phyloP scores from a whole-genome alignment of 1,140 invertebrate species.

The Leptonema lineaticorne region DNA sequence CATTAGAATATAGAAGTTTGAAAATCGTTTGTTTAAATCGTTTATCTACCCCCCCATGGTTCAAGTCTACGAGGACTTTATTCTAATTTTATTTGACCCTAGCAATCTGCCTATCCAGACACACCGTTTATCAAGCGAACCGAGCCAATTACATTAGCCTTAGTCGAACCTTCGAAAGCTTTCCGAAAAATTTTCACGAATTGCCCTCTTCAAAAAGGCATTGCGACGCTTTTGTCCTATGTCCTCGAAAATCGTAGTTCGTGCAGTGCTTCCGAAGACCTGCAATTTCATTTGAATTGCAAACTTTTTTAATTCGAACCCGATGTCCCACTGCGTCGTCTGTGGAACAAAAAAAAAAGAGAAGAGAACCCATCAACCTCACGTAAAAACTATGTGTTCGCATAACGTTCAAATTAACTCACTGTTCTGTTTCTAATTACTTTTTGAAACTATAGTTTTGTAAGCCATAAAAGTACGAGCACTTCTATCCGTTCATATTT shows the following conservation, averaged over 20 bases:
- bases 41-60: too few relatives aligned
- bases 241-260: background rate
- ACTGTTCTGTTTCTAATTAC: too few relatives aligned
- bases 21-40: too few relatives aligned
- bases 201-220: background rate
- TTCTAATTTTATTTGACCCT: constrained; percentile 26
- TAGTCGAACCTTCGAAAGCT: background rate
- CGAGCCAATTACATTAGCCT: constrained; percentile 28
- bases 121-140: constrained; percentile 22
- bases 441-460: too few relatives aligned
- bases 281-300: constrained; percentile 17
- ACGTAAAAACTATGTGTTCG: too few relatives aligned
- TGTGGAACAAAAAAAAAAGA: too few relatives aligned
- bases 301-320: constrained; percentile 12
- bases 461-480: too few relatives aligned
- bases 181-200: constrained; percentile 13
- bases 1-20: too few relatives aligned
- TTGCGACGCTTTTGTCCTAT: background rate
- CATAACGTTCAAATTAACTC: too few relatives aligned
- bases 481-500: too few relatives aligned
- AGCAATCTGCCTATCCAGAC: constrained; percentile 22
- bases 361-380: too few relatives aligned
- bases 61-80: background rate
- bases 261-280: background rate
- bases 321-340: background rate